A percentile compares a stretch with the other conserved stretches of the same genome.
These are phyloP conservation scores for Echinometra lucunter DNA, from an alignment of 53 echinoderm and acorn worm species.

Conservation along the genomic window DNA sequence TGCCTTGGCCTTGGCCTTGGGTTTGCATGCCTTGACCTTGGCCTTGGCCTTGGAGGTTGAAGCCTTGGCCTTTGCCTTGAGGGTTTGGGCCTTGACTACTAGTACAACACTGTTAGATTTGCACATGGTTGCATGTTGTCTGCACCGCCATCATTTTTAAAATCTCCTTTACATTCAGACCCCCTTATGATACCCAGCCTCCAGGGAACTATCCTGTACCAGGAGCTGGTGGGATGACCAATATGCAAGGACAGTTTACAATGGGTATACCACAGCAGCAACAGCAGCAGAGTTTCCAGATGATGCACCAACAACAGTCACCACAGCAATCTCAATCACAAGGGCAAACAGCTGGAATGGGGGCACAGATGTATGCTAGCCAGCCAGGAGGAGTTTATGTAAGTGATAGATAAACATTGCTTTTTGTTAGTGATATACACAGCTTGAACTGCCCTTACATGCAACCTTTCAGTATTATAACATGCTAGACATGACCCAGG, in stretches of 20 bases:
- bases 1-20: too few species aligned
- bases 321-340: not conserved
- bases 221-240: conserved; percentile 20
- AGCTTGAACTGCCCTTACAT: too few species aligned
- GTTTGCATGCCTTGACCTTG: too few species aligned
- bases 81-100: too few species aligned
- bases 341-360: not conserved
- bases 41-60: too few species aligned
- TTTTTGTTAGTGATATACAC: not conserved
- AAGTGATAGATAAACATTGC: not conserved
- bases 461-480: too few species aligned
- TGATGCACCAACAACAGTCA: conserved; percentile 43
- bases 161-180: not conserved
- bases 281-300: conserved; percentile 47
- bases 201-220: conserved; percentile 14
- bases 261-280: conserved; percentile 19
- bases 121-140: not conserved
- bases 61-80: too few species aligned
- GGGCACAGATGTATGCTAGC: not conserved
- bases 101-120: too few species aligned
- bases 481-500: too few species aligned
- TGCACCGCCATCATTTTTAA: not conserved
- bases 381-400: conserved; percentile 62
- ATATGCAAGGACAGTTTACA: not conserved
- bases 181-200: conserved; percentile 51